A percentile compares a stretch with the other conserved stretches of the same genome.
Evolutionary conservation across 2,113 vertebrate genomes (phyloP).

Genomic region (Ascaphus truei): DNA sequence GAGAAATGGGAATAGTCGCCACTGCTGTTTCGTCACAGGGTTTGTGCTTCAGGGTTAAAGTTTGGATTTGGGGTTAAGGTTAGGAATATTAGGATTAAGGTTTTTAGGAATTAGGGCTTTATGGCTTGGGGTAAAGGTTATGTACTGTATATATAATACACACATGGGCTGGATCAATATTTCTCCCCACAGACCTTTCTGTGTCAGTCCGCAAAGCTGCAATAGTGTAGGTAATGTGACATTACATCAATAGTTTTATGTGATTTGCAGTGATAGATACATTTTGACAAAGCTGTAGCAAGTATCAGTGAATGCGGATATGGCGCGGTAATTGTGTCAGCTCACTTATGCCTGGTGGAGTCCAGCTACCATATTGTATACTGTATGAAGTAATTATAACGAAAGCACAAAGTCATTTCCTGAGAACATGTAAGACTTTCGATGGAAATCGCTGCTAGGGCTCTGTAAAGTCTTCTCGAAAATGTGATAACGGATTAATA

Average conservation of each 20-base stretch:
- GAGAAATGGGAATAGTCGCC: no score
- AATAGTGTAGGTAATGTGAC: neutral
- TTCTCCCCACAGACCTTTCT: neutral
- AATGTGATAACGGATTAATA: constrained; percentile 8
- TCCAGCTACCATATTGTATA: neutral
- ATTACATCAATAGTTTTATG: constrained; percentile 21
- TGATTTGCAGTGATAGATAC: constrained; percentile 2
- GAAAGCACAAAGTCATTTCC: constrained; percentile 5
- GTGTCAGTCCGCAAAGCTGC: neutral
- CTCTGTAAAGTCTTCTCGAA: neutral
- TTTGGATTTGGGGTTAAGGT: no score
- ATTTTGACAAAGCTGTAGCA: neutral
- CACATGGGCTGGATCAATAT: constrained; percentile 11
- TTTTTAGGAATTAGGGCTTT: no score
- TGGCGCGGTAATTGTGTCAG: neutral
- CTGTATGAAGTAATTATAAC: neutral
- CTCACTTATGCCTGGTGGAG: neutral
- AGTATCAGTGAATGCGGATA: neutral
- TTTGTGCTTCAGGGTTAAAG: no score
- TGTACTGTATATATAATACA: no score
- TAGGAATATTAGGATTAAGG: no score
- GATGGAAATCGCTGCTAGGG: neutral
- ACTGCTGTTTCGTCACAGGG: no score
- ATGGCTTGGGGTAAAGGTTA: no score
- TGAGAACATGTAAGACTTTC: constrained; percentile 5